Evolutionary conservation across 1,140 invertebrate species (phyloP).

Genomic region (Cotesia glomerata): DNA sequence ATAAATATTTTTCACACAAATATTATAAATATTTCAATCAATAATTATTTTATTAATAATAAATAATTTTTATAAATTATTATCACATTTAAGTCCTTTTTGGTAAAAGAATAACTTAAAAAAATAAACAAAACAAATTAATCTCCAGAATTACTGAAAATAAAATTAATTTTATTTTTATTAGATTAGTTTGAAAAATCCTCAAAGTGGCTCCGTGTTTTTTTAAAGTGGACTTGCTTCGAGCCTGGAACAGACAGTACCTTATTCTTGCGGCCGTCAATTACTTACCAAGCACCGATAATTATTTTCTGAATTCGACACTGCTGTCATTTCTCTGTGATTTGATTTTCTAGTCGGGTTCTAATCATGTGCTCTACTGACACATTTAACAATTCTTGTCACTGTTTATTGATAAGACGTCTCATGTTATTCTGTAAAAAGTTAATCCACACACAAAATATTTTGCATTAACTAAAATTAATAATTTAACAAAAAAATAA

Average conservation of each 20-base stretch:
- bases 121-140: too few species aligned
- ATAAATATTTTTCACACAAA: too few species aligned
- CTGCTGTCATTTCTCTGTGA: neutral
- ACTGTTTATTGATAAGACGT: conserved; percentile 45
- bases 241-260: conserved; percentile 57
- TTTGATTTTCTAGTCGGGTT: conserved; percentile 44
- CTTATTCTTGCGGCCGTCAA: conserved; percentile 57
- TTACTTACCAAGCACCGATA: conserved; percentile 52
- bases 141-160: too few species aligned
- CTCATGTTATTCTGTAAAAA: conserved; percentile 57
- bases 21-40: too few species aligned
- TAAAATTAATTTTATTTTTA: neutral
- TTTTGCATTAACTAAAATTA: conserved; percentile 38
- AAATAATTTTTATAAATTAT: too few species aligned
- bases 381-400: conserved; percentile 55
- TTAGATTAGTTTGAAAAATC: neutral
- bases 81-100: too few species aligned
- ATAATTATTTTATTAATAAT: too few species aligned
- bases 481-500: neutral
- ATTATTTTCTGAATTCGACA: conserved; percentile 14
- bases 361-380: conserved; percentile 63
- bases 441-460: conserved; percentile 64
- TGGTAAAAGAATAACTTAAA: too few species aligned
- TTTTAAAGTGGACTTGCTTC: neutral
- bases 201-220: neutral